Evolutionary conservation across 2,113 vertebrate genomes (phyloP).

Genomic region (Taurulus bubalis): DNA sequence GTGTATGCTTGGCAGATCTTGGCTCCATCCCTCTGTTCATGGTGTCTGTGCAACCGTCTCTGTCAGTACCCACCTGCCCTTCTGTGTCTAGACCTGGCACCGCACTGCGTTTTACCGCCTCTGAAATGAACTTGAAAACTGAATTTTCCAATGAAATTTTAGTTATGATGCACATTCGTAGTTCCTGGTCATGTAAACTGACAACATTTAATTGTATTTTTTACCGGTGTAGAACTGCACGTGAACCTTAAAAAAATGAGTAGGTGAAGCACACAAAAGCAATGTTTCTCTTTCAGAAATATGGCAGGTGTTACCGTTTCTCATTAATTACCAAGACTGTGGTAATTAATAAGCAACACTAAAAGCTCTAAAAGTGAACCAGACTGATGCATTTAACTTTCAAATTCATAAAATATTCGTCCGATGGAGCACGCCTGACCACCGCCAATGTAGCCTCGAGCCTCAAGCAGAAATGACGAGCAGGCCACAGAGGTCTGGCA

Average conservation of each 20-base stretch:
- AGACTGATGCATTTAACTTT: too few relatives aligned
- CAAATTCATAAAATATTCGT: too few relatives aligned
- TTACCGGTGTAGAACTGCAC: too few relatives aligned
- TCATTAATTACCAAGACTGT: not conserved
- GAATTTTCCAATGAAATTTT: slow-evolving; percentile 12
- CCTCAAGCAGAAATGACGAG: not conserved
- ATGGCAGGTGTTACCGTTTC: not conserved
- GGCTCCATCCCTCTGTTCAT: slow-evolving; percentile 61
- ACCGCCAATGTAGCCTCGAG: not conserved
- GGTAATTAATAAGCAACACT: not conserved
- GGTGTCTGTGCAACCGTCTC: slow-evolving; percentile 62
- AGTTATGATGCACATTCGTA: not conserved
- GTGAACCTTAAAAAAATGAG: too few relatives aligned
- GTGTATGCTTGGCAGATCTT: slow-evolving; percentile 70
- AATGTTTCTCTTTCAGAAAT: not conserved
- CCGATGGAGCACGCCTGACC: too few relatives aligned
- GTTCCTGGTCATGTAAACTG: not conserved
- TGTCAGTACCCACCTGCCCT: slow-evolving; percentile 73
- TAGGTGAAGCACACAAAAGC: not conserved
- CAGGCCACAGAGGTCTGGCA: not conserved
- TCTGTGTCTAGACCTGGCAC: slow-evolving; percentile 58
- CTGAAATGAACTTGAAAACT: slow-evolving; percentile 14
- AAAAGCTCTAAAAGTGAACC: not conserved
- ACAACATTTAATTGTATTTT: too few relatives aligned
- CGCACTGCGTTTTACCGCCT: slow-evolving; percentile 11